A percentile compares a stretch with the other conserved stretches of the same genome.
phyloP scores from a whole-genome alignment of 2,888 invertebrate species.

The Aphodius sticticus region DNA sequence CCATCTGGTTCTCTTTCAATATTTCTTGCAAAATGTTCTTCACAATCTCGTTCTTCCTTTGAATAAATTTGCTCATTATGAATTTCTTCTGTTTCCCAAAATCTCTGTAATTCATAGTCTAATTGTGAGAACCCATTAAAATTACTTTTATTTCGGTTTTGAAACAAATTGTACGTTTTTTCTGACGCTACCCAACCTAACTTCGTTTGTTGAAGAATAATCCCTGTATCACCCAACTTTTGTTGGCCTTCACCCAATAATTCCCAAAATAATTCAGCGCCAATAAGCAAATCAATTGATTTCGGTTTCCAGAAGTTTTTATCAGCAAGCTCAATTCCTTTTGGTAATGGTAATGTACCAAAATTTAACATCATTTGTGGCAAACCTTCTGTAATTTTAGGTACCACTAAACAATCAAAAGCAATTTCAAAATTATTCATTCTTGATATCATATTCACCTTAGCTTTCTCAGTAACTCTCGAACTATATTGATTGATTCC shows the following conservation, averaged over 20 bases:
- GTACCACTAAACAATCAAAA: slow-evolving; percentile 21
- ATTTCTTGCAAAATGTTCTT: slow-evolving; percentile 22
- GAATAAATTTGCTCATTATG: neutral
- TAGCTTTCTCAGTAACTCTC: no score
- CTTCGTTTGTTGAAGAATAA: slow-evolving; percentile 27
- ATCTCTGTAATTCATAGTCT: slow-evolving; percentile 17
- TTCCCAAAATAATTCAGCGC: slow-evolving; percentile 29
- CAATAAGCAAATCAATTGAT: slow-evolving; percentile 28
- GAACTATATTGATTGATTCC: no score
- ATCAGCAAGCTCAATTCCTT: slow-evolving; percentile 28
- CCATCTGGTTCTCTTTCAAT: slow-evolving; percentile 13
- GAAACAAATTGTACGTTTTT: neutral
- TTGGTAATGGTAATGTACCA: slow-evolving; percentile 15
- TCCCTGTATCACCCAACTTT: neutral
- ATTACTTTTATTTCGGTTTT: no score
- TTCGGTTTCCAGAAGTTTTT: slow-evolving; percentile 15
- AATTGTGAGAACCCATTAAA: neutral
- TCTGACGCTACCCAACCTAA: slow-evolving; percentile 28
- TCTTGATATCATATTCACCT: no score
- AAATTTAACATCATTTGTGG: neutral
- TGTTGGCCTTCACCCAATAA: slow-evolving; percentile 28
- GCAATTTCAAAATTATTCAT: neutral
- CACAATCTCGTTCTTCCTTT: slow-evolving; percentile 21
- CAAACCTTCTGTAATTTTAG: slow-evolving; percentile 6
- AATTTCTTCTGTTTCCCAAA: slow-evolving; percentile 34